Conservation (phyloP, 2,113 vertebrate species). For the Suncus etruscus region DNA sequence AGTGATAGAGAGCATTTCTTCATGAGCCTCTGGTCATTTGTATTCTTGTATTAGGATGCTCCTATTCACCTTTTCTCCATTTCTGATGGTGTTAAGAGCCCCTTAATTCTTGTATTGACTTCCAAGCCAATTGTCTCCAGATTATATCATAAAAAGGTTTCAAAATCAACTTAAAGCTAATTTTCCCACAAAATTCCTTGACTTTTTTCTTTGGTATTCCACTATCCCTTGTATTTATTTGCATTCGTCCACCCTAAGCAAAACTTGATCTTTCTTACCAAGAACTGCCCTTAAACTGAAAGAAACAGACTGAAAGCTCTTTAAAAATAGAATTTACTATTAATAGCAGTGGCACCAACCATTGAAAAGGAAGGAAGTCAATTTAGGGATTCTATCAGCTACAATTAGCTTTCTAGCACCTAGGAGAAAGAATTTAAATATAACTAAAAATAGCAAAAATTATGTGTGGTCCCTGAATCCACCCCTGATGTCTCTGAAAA, state of each 20-base stretch:
- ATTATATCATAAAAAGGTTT: slow-evolving; percentile 55
- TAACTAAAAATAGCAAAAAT: slow-evolving; percentile 78
- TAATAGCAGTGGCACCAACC: slow-evolving; percentile 71
- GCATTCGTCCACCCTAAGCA: slow-evolving; percentile 62
- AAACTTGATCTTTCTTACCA: slow-evolving; percentile 66
- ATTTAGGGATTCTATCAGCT: slow-evolving; percentile 76
- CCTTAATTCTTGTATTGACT: slow-evolving; percentile 51
- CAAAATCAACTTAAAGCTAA: slow-evolving; percentile 62
- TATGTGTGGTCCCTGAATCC: slow-evolving; percentile 45
- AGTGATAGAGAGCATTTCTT: no score
- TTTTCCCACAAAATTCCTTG: slow-evolving; percentile 45
- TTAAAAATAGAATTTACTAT: slow-evolving; percentile 78
- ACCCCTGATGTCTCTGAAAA: slow-evolving; percentile 46
- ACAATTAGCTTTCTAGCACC: slow-evolving; percentile 75
- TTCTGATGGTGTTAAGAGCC: no score
- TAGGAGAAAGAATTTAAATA: slow-evolving; percentile 74
- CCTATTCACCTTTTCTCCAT: no score
- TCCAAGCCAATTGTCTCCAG: slow-evolving; percentile 57
- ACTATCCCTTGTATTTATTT: slow-evolving; percentile 45
- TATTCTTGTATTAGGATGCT: no score
- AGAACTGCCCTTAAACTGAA: slow-evolving; percentile 41
- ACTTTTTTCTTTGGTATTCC: slow-evolving; percentile 58
- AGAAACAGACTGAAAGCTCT: slow-evolving; percentile 65
- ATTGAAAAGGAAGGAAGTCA: slow-evolving; percentile 68
- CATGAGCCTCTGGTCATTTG: no score